Evolutionary conservation across 2,113 vertebrate genomes (phyloP).

Genomic region (Romanogobio albipinnatus): DNA sequence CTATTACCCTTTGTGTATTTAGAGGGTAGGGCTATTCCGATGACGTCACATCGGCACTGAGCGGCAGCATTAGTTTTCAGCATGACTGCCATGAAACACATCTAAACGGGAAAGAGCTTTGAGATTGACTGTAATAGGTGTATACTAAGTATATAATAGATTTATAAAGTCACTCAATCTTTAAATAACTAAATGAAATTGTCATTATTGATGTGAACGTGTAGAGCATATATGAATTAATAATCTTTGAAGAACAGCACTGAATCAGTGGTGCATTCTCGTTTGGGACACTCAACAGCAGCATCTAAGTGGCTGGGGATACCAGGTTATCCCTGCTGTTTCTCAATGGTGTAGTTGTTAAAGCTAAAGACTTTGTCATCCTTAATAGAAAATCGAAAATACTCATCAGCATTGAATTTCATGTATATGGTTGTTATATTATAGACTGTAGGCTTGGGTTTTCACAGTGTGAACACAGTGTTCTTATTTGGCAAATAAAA

Average conservation of each 20-base stretch:
- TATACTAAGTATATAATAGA: not conserved
- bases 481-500: not conserved
- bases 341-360: slow-evolving; percentile 67
- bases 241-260: slow-evolving; percentile 87
- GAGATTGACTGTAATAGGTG: not conserved
- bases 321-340: slow-evolving; percentile 80
- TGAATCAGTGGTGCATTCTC: slow-evolving; percentile 76
- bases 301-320: slow-evolving; percentile 79
- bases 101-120: too few species aligned
- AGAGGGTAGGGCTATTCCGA: too few species aligned
- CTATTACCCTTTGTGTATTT: too few species aligned
- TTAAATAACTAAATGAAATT: not conserved
- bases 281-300: slow-evolving; percentile 83
- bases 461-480: not conserved
- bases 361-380: slow-evolving; percentile 80
- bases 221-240: not conserved
- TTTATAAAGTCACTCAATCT: not conserved
- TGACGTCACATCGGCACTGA: too few species aligned
- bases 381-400: slow-evolving; percentile 63
- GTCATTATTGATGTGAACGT: not conserved
- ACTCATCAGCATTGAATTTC: not conserved
- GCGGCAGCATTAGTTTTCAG: too few species aligned
- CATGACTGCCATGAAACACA: too few species aligned
- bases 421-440: not conserved
- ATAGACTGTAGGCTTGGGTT: not conserved